Evolutionary conservation across 2,113 vertebrate genomes (phyloP).

Genomic region (Tychaedon coryphoeus): DNA sequence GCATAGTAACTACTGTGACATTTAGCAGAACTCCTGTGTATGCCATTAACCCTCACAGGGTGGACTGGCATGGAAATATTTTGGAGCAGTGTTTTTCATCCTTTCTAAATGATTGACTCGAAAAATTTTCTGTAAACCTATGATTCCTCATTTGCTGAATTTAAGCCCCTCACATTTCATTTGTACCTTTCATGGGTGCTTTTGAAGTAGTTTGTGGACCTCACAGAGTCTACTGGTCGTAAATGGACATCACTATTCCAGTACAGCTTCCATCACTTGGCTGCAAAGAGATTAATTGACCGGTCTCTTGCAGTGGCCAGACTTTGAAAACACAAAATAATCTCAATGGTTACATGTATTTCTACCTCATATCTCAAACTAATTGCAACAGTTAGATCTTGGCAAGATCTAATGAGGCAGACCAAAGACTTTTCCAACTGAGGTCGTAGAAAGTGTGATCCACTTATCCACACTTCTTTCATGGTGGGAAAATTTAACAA

Average conservation of each 20-base stretch:
- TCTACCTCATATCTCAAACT: neutral
- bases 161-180: neutral
- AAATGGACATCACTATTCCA: neutral
- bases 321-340: neutral
- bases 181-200: neutral
- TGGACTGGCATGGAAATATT: constrained; percentile 47
- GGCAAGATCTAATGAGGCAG: neutral
- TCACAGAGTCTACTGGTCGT: neutral
- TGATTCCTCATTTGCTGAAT: neutral
- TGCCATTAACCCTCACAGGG: constrained; percentile 63
- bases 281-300: neutral
- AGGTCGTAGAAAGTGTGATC: neutral
- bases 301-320: neutral
- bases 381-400: neutral
- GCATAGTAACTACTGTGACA: constrained; percentile 81
- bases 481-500: neutral
- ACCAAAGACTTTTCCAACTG: neutral
- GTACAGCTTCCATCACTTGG: neutral
- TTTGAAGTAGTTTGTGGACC: neutral
- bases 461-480: neutral
- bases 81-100: neutral
- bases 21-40: constrained; percentile 79
- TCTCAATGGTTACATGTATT: neutral
- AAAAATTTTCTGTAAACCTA: neutral
- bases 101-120: neutral